These are phyloP conservation scores for Asteroscopus sphinx DNA, from an alignment of 2,888 invertebrate genomes.

Conservation along the genomic window DNA sequence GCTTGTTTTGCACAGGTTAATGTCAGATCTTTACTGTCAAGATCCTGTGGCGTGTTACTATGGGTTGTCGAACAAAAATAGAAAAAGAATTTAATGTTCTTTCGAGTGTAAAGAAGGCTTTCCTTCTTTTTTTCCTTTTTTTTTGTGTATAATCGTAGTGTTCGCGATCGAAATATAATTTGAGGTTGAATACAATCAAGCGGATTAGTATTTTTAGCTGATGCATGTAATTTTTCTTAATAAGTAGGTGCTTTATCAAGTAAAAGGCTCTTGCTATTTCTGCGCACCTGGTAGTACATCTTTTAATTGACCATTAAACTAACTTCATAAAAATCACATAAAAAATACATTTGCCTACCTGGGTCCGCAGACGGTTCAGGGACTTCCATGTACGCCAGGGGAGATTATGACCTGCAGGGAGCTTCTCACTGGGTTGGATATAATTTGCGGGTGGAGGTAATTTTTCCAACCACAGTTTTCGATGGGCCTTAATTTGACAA, in stretches of 20 bases:
- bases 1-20: slow-evolving; percentile 53
- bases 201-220: slow-evolving; percentile 39
- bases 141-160: slow-evolving; percentile 63
- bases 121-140: slow-evolving; percentile 63
- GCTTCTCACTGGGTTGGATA: too few species aligned
- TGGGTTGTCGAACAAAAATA: slow-evolving; percentile 84
- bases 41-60: slow-evolving; percentile 79
- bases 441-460: too few species aligned
- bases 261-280: slow-evolving; percentile 24
- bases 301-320: not conserved
- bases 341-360: too few species aligned
- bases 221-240: slow-evolving; percentile 43
- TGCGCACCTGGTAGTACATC: slow-evolving; percentile 19
- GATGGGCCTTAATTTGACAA: too few species aligned
- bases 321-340: too few species aligned
- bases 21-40: slow-evolving; percentile 75
- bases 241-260: slow-evolving; percentile 12
- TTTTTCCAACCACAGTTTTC: too few species aligned
- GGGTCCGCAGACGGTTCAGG: too few species aligned
- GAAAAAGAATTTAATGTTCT: slow-evolving; percentile 81
- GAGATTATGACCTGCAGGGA: too few species aligned
- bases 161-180: slow-evolving; percentile 63
- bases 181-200: slow-evolving; percentile 36
- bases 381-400: too few species aligned
- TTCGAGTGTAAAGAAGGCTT: slow-evolving; percentile 75